Evolutionary conservation across 2,113 vertebrate species (phyloP).

Genomic region (Felis catus): DNA sequence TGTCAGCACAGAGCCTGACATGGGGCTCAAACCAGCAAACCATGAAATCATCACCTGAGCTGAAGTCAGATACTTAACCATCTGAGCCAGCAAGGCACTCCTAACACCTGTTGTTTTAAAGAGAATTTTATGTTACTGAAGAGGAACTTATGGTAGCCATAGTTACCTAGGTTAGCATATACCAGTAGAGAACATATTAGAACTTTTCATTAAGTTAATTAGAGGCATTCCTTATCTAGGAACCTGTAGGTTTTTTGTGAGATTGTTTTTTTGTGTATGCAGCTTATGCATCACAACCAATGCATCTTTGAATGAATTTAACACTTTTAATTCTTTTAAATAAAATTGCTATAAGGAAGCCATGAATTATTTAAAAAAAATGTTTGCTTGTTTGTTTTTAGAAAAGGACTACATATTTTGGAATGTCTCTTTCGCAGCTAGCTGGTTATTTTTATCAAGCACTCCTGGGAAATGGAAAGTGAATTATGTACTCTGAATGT

Average conservation of each 20-base stretch:
- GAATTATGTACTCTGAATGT: neutral
- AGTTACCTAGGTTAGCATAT: neutral
- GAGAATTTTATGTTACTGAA: neutral
- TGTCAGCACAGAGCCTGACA: too few species aligned
- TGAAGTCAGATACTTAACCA: too few species aligned
- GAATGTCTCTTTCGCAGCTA: neutral
- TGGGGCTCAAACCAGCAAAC: too few species aligned
- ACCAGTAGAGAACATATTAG: neutral
- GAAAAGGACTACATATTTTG: neutral
- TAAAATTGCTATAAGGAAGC: constrained; percentile 4
- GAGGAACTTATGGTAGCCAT: neutral
- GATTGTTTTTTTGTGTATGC: neutral
- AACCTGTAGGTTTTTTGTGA: neutral
- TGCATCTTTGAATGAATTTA: neutral
- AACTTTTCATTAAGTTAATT: neutral
- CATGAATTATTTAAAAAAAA: neutral
- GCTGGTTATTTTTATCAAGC: constrained; percentile 11
- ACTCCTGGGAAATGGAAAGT: constrained; percentile 18
- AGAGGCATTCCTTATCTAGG: neutral
- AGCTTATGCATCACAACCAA: neutral
- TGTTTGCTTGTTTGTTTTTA: neutral
- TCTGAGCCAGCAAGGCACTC: too few species aligned
- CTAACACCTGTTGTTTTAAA: neutral
- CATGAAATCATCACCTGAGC: too few species aligned
- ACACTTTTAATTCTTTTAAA: neutral